A percentile compares a stretch with the other conserved stretches of the same genome.
These are phyloP conservation scores for Cricetomys ansorgei DNA, from an alignment of 2,113 vertebrate species.

Conservation along the genomic window DNA sequence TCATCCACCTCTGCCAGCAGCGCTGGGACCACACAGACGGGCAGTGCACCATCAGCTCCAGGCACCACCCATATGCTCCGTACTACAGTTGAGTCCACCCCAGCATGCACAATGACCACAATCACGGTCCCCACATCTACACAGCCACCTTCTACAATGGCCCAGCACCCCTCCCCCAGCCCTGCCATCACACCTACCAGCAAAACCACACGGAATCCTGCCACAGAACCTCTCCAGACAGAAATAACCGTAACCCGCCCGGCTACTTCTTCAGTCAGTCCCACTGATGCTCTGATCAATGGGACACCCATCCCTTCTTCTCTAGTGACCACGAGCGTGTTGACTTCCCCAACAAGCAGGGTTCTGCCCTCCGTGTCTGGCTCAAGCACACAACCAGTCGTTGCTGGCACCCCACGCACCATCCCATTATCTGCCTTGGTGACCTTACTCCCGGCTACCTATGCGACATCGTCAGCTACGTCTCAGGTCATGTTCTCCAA, in stretches of 20 bases:
- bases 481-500: no score
- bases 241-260: neutral
- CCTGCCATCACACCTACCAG: accelerated
- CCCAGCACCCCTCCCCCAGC: accelerated
- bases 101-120: neutral
- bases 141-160: neutral
- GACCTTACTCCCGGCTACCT: neutral
- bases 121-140: accelerated
- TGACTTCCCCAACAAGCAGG: accelerated
- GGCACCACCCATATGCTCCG: accelerated
- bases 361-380: accelerated
- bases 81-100: neutral
- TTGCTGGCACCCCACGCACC: accelerated
- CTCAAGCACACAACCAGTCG: no score
- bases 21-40: neutral
- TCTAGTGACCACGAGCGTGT: accelerated
- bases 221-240: accelerated
- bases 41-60: neutral
- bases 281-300: accelerated
- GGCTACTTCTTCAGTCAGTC: neutral
- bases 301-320: accelerated
- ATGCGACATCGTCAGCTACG: accelerated
- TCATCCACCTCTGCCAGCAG: neutral
- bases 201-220: neutral
- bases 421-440: accelerated